Base-by-base conservation (phyloP, 2,113 vertebrate genomes). In the Lophius piscatorius region DNA sequence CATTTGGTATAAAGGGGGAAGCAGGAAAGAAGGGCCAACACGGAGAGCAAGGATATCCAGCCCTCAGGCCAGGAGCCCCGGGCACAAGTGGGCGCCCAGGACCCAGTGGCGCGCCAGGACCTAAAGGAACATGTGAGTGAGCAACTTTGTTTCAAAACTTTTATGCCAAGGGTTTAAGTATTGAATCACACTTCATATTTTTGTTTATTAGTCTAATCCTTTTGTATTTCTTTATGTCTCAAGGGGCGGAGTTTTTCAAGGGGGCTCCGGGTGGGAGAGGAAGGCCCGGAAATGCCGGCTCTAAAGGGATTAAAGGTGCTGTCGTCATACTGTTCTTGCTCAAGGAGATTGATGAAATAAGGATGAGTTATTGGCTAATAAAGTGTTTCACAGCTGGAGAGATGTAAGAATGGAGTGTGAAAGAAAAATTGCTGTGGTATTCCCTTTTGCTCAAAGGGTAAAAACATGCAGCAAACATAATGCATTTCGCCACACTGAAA, bases 291-390 rank as follows among this genome's bases (percentile, higher is more conserved):
- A 79, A 39, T 2, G 78, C 68, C 8, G 92, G 92, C 24, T 18
- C 0, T 2, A 91, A 90, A 69, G 91, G 92, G 81, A 0, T 7
- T 1, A 90, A 90, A 88, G 92, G 91, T 91, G 49, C 22, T 40
- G 9, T 34, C 22, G 8, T 16, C 8, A 14, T 17, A 7, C 3
- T 48, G 8, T 28, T 42, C 4, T 23, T 22, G 21, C 29, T 12
- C 38, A 38, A 22, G 17, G 31, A 1, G 1, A 9, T 31, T n/a
- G n/a, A n/a, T n/a, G n/a, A n/a, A n/a, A n/a, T n/a, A n/a, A n/a
- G n/a, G n/a, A n/a, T n/a, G n/a, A n/a, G n/a, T n/a, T n/a, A n/a
- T n/a, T n/a, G n/a, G n/a, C n/a, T n/a, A n/a, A n/a, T n/a, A n/a
- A n/a, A n/a, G n/a, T n/a, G n/a, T n/a, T n/a, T n/a, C n/a, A n/a